Conservation (phyloP, 23 tunicate species). For the Styela clava region DNA sequence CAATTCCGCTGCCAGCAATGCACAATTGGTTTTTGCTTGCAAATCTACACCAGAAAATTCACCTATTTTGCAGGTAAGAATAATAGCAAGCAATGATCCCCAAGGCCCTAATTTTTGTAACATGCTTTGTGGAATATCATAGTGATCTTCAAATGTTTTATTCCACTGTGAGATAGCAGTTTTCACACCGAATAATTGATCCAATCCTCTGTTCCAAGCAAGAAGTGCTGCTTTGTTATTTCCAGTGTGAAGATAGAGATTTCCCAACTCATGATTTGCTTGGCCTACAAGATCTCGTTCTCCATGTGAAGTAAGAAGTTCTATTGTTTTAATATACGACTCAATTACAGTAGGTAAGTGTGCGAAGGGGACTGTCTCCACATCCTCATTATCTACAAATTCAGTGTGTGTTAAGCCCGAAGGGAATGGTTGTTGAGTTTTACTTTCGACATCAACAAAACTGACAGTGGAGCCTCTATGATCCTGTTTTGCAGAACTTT, state of each 20-base stretch:
- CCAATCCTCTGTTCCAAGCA: slow-evolving; percentile 68
- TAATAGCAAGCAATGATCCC: slow-evolving; percentile 78
- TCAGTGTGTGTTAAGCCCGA: slow-evolving; percentile 52
- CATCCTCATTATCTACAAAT: slow-evolving; percentile 41
- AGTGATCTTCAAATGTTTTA: slow-evolving; percentile 26
- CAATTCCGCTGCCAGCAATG: slow-evolving; percentile 47
- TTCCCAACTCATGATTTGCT: slow-evolving; percentile 75
- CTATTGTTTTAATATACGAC: slow-evolving; percentile 77
- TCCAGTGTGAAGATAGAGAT: slow-evolving; percentile 67
- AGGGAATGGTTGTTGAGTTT: slow-evolving; percentile 41
- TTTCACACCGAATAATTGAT: slow-evolving; percentile 53
- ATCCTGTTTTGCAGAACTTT: neutral
- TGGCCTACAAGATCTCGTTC: slow-evolving; percentile 69
- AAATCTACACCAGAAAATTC: slow-evolving; percentile 47
- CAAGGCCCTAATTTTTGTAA: slow-evolving; percentile 61
- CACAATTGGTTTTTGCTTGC: slow-evolving; percentile 48
- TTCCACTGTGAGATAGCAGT: slow-evolving; percentile 49
- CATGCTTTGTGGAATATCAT: slow-evolving; percentile 42
- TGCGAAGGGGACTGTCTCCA: slow-evolving; percentile 62
- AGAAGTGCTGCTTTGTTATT: slow-evolving; percentile 56
- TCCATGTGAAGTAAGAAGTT: slow-evolving; percentile 62
- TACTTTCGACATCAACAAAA: slow-evolving; percentile 28
- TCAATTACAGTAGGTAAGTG: slow-evolving; percentile 70
- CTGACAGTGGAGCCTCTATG: slow-evolving; percentile 13
- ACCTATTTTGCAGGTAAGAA: slow-evolving; percentile 73